Conservation (phyloP, 2,888 invertebrate species). For the Graphium colonna region DNA sequence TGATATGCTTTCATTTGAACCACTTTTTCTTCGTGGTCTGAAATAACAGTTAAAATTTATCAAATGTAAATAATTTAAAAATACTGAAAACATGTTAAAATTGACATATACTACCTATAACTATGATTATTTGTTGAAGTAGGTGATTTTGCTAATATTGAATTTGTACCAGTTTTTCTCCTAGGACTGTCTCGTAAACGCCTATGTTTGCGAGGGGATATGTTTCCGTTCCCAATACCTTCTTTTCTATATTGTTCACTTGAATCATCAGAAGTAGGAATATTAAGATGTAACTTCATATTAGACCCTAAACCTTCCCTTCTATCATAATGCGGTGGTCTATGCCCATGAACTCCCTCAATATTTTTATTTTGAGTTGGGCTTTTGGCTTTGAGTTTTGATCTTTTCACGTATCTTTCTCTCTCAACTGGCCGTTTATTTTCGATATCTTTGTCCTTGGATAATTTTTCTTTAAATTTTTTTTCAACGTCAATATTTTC, state of each 20-base stretch:
- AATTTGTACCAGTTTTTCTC: conserved; percentile 81
- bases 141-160: conserved; percentile 78
- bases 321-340: conserved; percentile 67
- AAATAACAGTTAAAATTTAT: conserved; percentile 6
- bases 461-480: conserved; percentile 58
- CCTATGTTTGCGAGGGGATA: conserved; percentile 81
- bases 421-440: conserved; percentile 63
- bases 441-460: conserved; percentile 62
- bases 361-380: conserved; percentile 65
- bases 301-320: conserved; percentile 73
- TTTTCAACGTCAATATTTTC: conserved; percentile 63
- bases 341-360: conserved; percentile 47
- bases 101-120: conserved; percentile 51
- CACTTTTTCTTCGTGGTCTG: conserved; percentile 72
- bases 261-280: conserved; percentile 82
- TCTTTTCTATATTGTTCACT: conserved; percentile 78
- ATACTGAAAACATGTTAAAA: background rate
- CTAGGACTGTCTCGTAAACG: conserved; percentile 83
- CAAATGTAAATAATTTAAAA: conserved; percentile 4
- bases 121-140: conserved; percentile 62
- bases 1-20: conserved; percentile 82
- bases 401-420: conserved; percentile 71
- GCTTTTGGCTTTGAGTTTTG: conserved; percentile 72
- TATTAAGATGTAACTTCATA: conserved; percentile 76
- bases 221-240: conserved; percentile 68